These are phyloP conservation scores for Gobionotothen gibberifrons DNA, from an alignment of 2,797 vertebrate species.

Conservation along the genomic window DNA sequence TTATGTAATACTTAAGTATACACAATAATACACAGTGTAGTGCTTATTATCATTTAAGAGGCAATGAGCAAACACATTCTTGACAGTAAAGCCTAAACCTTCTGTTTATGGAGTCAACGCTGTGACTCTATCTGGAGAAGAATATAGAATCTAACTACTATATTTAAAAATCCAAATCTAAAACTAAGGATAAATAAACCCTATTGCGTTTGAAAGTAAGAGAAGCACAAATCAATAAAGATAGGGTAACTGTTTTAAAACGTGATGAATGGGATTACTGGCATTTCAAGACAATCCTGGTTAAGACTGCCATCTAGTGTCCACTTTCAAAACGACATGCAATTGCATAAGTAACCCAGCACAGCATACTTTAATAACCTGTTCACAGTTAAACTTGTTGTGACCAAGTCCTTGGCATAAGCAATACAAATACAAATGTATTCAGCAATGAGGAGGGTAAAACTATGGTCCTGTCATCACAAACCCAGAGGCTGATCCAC, in stretches of 20 bases:
- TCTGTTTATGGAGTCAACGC: neutral
- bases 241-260: neutral
- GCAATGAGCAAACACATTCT: neutral
- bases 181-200: neutral
- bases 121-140: neutral
- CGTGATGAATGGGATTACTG: neutral
- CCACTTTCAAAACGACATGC: neutral
- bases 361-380: neutral
- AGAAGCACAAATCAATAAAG: neutral
- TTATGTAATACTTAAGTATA: neutral
- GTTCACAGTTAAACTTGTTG: neutral
- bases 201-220: neutral
- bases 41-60: neutral
- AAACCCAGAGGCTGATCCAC: too few relatives aligned
- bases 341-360: neutral
- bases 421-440: neutral
- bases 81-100: neutral
- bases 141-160: neutral
- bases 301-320: slow-evolving; percentile 49
- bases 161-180: neutral
- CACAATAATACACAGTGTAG: neutral
- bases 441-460: neutral
- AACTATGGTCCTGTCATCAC: neutral
- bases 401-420: neutral
- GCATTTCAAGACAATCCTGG: neutral